Percentiles rank a stretch among this genome's conserved stretches.
phyloP scores from a whole-genome alignment of 1,140 invertebrate species.

The Atopsyche davidsoni region DNA sequence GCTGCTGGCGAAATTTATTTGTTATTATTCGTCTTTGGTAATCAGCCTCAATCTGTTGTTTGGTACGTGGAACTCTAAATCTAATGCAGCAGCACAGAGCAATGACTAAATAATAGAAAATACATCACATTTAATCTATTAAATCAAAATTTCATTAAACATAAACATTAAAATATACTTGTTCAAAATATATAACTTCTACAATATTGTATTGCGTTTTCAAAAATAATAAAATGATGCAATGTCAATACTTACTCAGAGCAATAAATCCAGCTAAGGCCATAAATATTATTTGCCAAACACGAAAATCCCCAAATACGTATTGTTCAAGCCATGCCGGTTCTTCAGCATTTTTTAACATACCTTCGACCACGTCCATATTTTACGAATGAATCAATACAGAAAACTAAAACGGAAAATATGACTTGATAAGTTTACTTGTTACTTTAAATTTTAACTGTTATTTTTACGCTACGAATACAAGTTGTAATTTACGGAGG shows the following conservation, averaged over 20 bases:
- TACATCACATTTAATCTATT: not conserved
- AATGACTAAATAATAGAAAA: constrained; percentile 50
- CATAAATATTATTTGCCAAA: constrained; percentile 61
- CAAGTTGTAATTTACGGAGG: too few relatives aligned
- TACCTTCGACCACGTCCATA: constrained; percentile 42
- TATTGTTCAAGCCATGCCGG: constrained; percentile 55
- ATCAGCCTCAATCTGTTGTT: constrained; percentile 89
- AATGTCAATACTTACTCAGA: constrained; percentile 45
- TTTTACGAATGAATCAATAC: constrained; percentile 9
- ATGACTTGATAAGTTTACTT: too few relatives aligned
- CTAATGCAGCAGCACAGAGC: constrained; percentile 80
- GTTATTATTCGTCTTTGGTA: constrained; percentile 78
- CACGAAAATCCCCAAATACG: constrained; percentile 50
- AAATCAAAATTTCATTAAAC: not conserved
- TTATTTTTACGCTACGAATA: too few relatives aligned
- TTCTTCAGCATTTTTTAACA: constrained; percentile 35
- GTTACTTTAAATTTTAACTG: too few relatives aligned
- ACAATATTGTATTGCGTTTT: not conserved
- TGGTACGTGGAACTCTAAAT: constrained; percentile 82
- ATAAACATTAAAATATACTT: constrained; percentile 3
- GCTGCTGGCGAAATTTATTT: constrained; percentile 70
- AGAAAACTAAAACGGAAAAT: not conserved
- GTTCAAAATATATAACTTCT: not conserved
- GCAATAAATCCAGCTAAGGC: constrained; percentile 49
- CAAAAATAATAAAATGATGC: not conserved